These are phyloP conservation scores for Axea sp. DNA, from an alignment of 2,888 invertebrate species.

Conservation along the genomic window DNA sequence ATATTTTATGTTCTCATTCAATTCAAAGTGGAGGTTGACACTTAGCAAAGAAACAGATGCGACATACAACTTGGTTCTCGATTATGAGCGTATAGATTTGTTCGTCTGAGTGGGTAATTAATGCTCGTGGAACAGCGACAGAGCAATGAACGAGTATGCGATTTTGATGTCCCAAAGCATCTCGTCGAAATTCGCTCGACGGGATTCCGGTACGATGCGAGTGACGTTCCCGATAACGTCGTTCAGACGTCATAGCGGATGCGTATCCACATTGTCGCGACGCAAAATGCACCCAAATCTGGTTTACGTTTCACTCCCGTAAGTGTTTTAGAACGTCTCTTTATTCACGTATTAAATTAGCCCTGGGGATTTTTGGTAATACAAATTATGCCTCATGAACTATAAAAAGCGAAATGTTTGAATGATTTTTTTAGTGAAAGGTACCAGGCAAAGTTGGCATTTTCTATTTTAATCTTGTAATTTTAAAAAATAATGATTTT, in stretches of 20 bases:
- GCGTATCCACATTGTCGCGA: slow-evolving; percentile 73
- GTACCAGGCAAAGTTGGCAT: too few species aligned
- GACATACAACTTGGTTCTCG: slow-evolving; percentile 1
- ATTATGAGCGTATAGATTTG: not conserved
- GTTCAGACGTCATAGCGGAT: slow-evolving; percentile 75
- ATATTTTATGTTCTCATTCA: too few species aligned
- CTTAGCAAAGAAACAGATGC: too few species aligned
- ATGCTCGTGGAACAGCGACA: not conserved
- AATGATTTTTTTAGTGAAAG: too few species aligned
- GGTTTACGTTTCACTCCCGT: slow-evolving; percentile 74
- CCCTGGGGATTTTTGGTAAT: too few species aligned
- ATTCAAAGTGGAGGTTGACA: too few species aligned
- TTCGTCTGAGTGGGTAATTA: slow-evolving; percentile 11
- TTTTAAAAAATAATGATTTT: too few species aligned
- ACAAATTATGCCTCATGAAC: too few species aligned
- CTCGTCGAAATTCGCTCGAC: slow-evolving; percentile 70
- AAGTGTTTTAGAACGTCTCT: too few species aligned
- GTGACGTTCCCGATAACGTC: slow-evolving; percentile 73
- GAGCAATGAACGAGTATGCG: slow-evolving; percentile 72
- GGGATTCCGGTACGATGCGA: slow-evolving; percentile 75
- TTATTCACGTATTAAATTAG: too few species aligned
- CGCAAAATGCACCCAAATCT: slow-evolving; percentile 72
- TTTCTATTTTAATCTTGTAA: too few species aligned
- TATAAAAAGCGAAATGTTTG: too few species aligned
- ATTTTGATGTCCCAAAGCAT: slow-evolving; percentile 69